These are phyloP conservation scores for Ptychadena robeensis DNA, from an alignment of 2,797 vertebrate species.

Conservation along the genomic window DNA sequence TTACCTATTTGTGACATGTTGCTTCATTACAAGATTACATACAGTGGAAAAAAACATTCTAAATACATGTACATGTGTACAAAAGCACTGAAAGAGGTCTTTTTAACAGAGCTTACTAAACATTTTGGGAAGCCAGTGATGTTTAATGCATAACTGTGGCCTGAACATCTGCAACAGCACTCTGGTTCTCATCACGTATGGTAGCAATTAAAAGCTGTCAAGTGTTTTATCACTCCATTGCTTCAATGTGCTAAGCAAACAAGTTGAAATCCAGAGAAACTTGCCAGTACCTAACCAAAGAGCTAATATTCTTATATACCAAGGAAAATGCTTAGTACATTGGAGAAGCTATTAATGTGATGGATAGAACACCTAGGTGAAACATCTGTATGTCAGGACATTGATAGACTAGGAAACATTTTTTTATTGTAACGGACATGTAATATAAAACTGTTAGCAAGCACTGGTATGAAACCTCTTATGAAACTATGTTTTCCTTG, in stretches of 20 bases:
- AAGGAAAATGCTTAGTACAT: too few species aligned
- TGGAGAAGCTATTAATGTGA: too few species aligned
- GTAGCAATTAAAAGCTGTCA: slow-evolving; percentile 51
- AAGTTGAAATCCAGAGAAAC: slow-evolving; percentile 8
- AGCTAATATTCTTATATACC: neutral
- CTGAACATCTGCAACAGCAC: slow-evolving; percentile 32
- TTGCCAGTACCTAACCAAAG: neutral
- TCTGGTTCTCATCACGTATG: slow-evolving; percentile 51
- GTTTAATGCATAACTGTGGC: slow-evolving; percentile 18
- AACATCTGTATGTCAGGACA: too few species aligned
- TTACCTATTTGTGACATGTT: too few species aligned
- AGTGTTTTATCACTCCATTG: slow-evolving; percentile 38
- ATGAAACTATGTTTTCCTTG: neutral
- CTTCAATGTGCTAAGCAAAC: slow-evolving; percentile 43
- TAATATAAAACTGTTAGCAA: neutral
- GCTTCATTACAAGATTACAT: neutral
- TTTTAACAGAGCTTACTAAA: neutral
- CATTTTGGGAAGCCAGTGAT: slow-evolving; percentile 15
- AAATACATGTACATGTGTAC: neutral
- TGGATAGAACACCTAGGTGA: too few species aligned
- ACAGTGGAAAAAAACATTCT: neutral
- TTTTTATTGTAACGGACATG: neutral
- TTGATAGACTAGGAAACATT: too few species aligned
- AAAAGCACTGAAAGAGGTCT: neutral
- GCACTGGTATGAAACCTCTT: neutral